These are phyloP conservation scores for Illadopsis cleaveri DNA, from an alignment of 2,113 vertebrate species.

Conservation along the genomic window DNA sequence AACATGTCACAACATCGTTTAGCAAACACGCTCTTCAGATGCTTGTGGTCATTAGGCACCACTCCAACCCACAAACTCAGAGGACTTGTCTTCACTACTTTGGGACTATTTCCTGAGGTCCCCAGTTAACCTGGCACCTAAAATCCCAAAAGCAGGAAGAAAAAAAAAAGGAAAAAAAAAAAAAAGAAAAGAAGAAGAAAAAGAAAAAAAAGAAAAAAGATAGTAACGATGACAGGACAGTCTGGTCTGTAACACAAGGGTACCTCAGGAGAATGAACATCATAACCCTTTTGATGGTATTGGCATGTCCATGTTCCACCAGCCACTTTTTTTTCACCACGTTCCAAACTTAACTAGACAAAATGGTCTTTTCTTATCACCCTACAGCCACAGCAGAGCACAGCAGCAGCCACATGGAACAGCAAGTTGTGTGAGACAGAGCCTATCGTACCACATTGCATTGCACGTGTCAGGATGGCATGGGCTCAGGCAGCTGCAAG, in stretches of 20 bases:
- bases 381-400: neutral
- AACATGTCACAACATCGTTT: neutral
- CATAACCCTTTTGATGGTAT: neutral
- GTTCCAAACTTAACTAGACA: neutral
- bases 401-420: rapidly evolving
- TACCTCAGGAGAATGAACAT: neutral
- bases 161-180: neutral
- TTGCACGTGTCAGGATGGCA: neutral
- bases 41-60: neutral
- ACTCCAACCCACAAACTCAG: neutral
- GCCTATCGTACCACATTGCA: rapidly evolving
- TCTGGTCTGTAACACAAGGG: rapidly evolving
- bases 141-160: too few relatives aligned
- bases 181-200: neutral
- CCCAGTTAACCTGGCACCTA: neutral
- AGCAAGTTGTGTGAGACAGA: rapidly evolving
- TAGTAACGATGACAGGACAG: neutral
- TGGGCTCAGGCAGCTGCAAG: neutral
- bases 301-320: neutral
- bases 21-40: neutral
- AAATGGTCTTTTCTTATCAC: neutral
- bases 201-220: neutral
- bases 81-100: rapidly evolving
- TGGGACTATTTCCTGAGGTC: neutral
- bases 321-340: neutral